Conservation (phyloP, 2,888 invertebrate genomes). For the Drepanosiphum platanoidis region DNA sequence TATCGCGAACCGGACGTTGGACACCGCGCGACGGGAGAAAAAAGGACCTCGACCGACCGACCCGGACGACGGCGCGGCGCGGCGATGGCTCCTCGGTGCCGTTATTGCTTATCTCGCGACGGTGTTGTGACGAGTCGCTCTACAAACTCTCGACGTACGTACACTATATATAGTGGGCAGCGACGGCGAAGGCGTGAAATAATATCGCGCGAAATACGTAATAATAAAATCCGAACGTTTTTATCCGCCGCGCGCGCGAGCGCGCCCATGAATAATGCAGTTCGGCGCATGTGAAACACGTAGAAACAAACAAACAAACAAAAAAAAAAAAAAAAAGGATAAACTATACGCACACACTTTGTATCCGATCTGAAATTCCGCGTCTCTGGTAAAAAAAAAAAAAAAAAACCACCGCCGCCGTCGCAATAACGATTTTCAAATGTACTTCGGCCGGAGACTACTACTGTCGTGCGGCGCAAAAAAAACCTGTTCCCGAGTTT, state of each 20-base stretch:
- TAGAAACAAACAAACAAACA: not conserved
- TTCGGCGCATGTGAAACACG: too few relatives aligned
- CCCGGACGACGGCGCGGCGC: not conserved
- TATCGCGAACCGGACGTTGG: too few relatives aligned
- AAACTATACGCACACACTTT: not conserved
- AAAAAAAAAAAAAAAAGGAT: not conserved
- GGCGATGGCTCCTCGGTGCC: not conserved
- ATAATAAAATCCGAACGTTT: not conserved
- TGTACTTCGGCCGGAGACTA: not conserved
- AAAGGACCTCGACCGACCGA: too few relatives aligned
- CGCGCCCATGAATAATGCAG: constrained; percentile 22
- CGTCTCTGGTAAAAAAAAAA: not conserved
- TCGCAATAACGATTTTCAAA: not conserved
- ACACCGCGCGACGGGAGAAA: too few relatives aligned
- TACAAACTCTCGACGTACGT: not conserved
- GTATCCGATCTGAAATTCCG: not conserved
- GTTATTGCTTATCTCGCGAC: not conserved
- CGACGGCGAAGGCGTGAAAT: not conserved
- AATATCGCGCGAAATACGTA: too few relatives aligned
- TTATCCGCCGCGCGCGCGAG: too few relatives aligned
- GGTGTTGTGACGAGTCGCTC: not conserved
- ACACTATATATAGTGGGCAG: not conserved
- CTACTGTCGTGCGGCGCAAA: not conserved
- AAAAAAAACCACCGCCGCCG: too few relatives aligned
- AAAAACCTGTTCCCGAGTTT: constrained; percentile 35